Evolutionary conservation across 2,113 vertebrate genomes (phyloP).

Genomic region (Syngnathus typhle): DNA sequence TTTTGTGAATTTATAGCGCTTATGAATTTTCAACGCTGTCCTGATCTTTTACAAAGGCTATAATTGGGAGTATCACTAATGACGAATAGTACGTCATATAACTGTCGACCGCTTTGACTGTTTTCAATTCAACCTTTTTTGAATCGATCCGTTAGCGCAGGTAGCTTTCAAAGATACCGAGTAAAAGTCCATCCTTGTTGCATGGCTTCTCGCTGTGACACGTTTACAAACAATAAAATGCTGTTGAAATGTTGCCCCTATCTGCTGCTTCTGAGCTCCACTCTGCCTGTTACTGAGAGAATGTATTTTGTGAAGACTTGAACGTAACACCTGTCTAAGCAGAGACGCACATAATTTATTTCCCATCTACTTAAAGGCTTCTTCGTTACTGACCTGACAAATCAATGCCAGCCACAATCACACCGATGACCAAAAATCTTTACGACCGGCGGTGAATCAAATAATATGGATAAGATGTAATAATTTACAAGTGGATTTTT

Average conservation of each 20-base stretch:
- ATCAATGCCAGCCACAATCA: slow-evolving; percentile 35
- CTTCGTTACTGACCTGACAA: slow-evolving; percentile 27
- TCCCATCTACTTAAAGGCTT: slow-evolving; percentile 61
- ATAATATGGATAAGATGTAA: slow-evolving; percentile 23
- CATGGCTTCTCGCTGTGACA: slow-evolving; percentile 30
- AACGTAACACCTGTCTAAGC: slow-evolving; percentile 57
- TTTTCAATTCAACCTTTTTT: neutral
- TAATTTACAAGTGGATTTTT: slow-evolving; percentile 22
- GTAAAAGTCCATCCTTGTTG: slow-evolving; percentile 23
- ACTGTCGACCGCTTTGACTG: neutral
- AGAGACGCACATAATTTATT: slow-evolving; percentile 70
- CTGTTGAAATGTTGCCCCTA: slow-evolving; percentile 23
- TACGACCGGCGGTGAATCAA: slow-evolving; percentile 50
- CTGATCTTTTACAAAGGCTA: slow-evolving; percentile 21
- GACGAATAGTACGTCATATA: neutral
- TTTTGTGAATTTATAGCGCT: slow-evolving; percentile 46
- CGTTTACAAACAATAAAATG: slow-evolving; percentile 49
- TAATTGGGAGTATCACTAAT: neutral
- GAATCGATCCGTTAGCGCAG: slow-evolving; percentile 55
- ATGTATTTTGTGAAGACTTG: slow-evolving; percentile 78
- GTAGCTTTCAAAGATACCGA: slow-evolving; percentile 59
- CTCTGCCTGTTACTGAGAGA: slow-evolving; percentile 60
- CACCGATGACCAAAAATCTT: slow-evolving; percentile 12
- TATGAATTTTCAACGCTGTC: slow-evolving; percentile 28
- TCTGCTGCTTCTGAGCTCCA: slow-evolving; percentile 29